Base-by-base conservation (phyloP, 2,797 vertebrate genomes). In the Manis pentadactyla region DNA sequence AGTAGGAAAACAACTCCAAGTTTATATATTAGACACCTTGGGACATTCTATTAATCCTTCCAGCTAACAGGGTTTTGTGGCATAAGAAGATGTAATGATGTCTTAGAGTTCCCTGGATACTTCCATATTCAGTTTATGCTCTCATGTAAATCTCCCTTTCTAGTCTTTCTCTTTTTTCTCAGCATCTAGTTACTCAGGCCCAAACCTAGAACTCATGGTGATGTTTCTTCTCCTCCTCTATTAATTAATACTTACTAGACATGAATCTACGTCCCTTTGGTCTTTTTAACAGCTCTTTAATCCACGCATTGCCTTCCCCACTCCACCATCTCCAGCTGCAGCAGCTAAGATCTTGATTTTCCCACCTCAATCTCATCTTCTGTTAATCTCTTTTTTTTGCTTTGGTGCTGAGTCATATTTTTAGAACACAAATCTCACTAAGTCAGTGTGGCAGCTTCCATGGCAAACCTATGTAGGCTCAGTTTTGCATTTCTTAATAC, bases 71-170 rank as follows among this genome's bases (percentile, higher is more conserved):
- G 2, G 8, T 42, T 90, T 84, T 92, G 42, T 53, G 77, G 53
- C 27, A 55, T 95, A 92, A 71, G 85, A 74, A 92, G 66, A 69
- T 51, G 87, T 95, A 92, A 74, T 91, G 51, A 51, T 73, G 27
- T 74, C 55, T 81, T 79, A 95, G 91, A 91, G 68, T 93, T 85
- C 75, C 42, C 42, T 29, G 53, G 73, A 46, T 75, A 83, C 57
- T 90, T 89, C 78, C 39, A 39, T 51, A 86, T 51, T 64, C 49
- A 49, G 18, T 53, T 87, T 81, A 55, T 78, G 23, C 34, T 63
- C 59, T 69, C 46, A 59, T 23, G 9, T 46, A 39, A 92, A 78
- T 97, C 25, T 94, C 46, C 77, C 64, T 79, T 90, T 55, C 2
- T 14, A 46, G 3, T 78, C 61, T 93, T 55, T 63, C 21, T 51